These are phyloP conservation scores for Brachypodius melanocephalos DNA, from an alignment of 2,113 vertebrate genomes.

Conservation along the genomic window DNA sequence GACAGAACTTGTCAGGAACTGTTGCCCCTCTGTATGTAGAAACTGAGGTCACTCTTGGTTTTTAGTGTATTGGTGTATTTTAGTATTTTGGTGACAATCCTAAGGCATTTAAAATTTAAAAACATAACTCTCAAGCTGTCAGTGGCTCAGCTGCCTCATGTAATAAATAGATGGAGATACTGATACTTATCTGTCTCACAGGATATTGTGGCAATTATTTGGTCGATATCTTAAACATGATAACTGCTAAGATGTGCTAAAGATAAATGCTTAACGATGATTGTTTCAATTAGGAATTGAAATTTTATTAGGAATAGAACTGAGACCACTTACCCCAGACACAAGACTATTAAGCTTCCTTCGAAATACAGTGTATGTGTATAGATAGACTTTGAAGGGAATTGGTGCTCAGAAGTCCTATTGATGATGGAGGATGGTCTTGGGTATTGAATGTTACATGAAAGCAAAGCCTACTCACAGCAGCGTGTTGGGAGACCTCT, in stretches of 20 bases:
- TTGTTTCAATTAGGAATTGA: not conserved
- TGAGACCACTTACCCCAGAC: not conserved
- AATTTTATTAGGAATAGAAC: not conserved
- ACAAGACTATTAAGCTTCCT: not conserved
- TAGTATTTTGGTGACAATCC: not conserved
- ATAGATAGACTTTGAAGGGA: not conserved
- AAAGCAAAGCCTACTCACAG: not conserved
- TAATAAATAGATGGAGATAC: not conserved
- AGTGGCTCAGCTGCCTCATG: not conserved
- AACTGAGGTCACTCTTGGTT: not conserved
- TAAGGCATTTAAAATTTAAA: not conserved
- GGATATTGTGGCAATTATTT: not conserved
- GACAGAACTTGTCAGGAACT: not conserved
- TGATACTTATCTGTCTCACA: not conserved
- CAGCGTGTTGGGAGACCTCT: not conserved
- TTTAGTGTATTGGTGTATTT: not conserved
- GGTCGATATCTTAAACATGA: not conserved
- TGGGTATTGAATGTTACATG: not conserved
- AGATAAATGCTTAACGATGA: not conserved
- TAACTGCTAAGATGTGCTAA: not conserved
- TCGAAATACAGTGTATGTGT: not conserved
- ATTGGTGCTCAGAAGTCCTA: not conserved
- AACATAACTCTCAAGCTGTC: not conserved
- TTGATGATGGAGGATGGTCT: not conserved
- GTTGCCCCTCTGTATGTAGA: rapidly evolving